Base-by-base conservation (phyloP, 2,797 vertebrate species). In the Acanthurus leucopareius region DNA sequence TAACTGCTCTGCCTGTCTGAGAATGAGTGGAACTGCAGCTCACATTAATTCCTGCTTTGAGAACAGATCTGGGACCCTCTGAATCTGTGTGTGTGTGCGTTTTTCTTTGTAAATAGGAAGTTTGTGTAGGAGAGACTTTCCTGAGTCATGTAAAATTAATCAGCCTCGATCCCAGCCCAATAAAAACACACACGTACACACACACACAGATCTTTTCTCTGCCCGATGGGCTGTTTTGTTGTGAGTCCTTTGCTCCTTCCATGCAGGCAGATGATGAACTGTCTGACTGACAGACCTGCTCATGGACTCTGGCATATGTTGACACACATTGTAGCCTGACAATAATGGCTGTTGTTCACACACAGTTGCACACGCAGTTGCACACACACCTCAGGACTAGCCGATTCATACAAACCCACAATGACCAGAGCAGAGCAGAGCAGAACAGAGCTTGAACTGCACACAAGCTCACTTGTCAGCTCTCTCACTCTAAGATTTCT, bases 1-100 rank as follows among this genome's bases (percentile, higher is more conserved):
- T 82, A 86, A 75, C 80, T 81, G 60, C 68, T 79, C 56, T 84
- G 70, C 61, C 69, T 71, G 75, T 83, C 71, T 87, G 45, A 73
- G 45, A 73, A 68, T 60, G 75, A 88, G 78, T 73, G 57, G 47
- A 60, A 81, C 74, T 73, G 62, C 73, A 62, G 67, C 69, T 80
- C 67, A 52, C 49, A 75, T 83, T 80, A 84, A 84, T 87, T 85
- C 75, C 77, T 80, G 64, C 74, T 75, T 65, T 54, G 35, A 82
- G 77, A 74, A 78, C 42, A 80, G 35, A 77, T 71, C 68, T 67
- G 51, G 59, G 58, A 78, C 42, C 62, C 51, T 72, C 16, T 66
- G 44, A 70, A 40, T 35, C 13, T 2, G 42, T 63, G 40, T 72
- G 52, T 72, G 38, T 68, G 51, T 69, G 28, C 69, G 47, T 45